These are phyloP conservation scores for Tetheella fluctuosa DNA, from an alignment of 2,888 invertebrate genomes.

Conservation along the genomic window DNA sequence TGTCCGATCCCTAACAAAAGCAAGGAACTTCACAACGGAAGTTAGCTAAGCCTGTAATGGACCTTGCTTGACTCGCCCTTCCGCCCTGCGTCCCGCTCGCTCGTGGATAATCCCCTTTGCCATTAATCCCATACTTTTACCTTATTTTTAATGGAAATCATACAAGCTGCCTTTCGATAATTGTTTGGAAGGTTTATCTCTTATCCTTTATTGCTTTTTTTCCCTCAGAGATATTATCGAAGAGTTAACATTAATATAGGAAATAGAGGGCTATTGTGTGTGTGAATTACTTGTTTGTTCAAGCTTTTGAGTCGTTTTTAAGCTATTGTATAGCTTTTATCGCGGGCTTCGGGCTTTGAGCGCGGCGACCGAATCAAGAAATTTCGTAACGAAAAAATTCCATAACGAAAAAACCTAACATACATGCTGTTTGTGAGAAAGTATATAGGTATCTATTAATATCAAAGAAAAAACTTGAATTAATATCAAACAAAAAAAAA, in stretches of 20 bases:
- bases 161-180: constrained; percentile 7
- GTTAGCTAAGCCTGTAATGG: constrained; percentile 25
- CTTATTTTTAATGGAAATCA: background rate
- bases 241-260: background rate
- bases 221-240: background rate
- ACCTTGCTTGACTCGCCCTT: constrained; percentile 3
- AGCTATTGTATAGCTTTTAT: no score
- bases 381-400: no score
- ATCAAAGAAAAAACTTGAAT: no score
- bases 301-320: no score
- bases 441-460: no score
- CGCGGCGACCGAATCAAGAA: no score
- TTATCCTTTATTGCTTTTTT: background rate
- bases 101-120: background rate
- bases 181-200: constrained; percentile 5
- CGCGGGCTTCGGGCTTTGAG: no score
- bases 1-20: background rate
- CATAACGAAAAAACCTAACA: no score
- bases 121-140: constrained; percentile 2
- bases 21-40: constrained; percentile 15
- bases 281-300: no score
- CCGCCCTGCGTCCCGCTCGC: background rate
- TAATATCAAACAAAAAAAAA: no score
- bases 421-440: no score
- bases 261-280: background rate